phyloP scores from a whole-genome alignment of 2,113 vertebrate genomes.

The Tetrao urogallus region DNA sequence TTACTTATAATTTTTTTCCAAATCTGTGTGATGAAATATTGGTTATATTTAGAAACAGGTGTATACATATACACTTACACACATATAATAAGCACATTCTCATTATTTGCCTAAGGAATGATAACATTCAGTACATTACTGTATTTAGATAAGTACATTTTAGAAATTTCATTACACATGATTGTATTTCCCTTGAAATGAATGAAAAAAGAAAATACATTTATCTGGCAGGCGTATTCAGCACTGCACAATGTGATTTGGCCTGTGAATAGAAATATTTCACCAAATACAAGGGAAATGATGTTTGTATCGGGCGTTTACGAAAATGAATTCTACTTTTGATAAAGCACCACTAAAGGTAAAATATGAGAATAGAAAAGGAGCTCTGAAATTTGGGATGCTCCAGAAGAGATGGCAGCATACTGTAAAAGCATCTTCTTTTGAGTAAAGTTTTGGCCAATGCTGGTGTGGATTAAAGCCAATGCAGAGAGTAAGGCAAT shows the following conservation, averaged over 20 bases:
- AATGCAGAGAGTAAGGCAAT: not conserved
- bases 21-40: not conserved
- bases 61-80: too few relatives aligned
- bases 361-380: not conserved
- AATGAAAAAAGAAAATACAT: not conserved
- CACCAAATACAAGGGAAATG: not conserved
- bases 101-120: not conserved
- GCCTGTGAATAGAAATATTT: not conserved
- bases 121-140: rapidly evolving
- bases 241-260: not conserved
- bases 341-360: not conserved
- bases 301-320: not conserved
- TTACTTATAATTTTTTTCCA: not conserved
- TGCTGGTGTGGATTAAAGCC: not conserved
- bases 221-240: not conserved
- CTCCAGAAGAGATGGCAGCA: not conserved
- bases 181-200: not conserved
- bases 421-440: not conserved
- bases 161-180: not conserved
- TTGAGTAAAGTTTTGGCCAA: not conserved
- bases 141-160: not conserved
- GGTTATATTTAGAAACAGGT: not conserved
- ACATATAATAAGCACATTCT: not conserved
- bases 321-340: not conserved
- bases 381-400: not conserved